phyloP scores from a whole-genome alignment of 2,888 invertebrate species.

The Nemurella pictetii region DNA sequence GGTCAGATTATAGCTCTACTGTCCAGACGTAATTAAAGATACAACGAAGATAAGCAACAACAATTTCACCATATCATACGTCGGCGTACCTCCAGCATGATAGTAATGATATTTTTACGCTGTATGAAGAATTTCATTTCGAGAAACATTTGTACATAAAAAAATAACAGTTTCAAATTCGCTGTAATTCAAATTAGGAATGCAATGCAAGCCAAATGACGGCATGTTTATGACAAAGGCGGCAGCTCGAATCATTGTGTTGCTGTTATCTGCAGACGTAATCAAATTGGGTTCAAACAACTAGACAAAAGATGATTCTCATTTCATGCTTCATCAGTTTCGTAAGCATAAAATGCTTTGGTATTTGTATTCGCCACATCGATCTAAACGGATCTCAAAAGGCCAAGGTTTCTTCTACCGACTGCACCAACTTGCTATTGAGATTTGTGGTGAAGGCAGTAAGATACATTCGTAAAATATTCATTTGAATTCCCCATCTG shows the following conservation, averaged over 20 bases:
- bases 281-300: slow-evolving; percentile 31
- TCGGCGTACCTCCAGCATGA: not conserved
- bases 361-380: slow-evolving; percentile 9
- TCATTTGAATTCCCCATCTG: slow-evolving; percentile 17
- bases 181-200: not conserved
- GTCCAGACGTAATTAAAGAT: not conserved
- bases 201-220: not conserved
- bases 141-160: not conserved
- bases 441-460: slow-evolving; percentile 1
- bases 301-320: slow-evolving; percentile 25
- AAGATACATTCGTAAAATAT: slow-evolving; percentile 26
- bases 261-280: slow-evolving; percentile 11
- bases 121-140: not conserved
- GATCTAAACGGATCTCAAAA: slow-evolving; percentile 13
- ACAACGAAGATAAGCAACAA: not conserved
- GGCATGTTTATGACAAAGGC: slow-evolving; percentile 11
- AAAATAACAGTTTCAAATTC: not conserved
- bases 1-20: not conserved
- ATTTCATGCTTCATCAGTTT: slow-evolving; percentile 29
- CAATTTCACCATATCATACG: not conserved
- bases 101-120: not conserved
- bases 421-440: slow-evolving; percentile 1
- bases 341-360: slow-evolving; percentile 15
- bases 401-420: slow-evolving; percentile 5
- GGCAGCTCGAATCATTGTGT: slow-evolving; percentile 20